Percentiles rank a stretch among this genome's conserved stretches.
Conservation (phyloP, 1,140 invertebrate genomes). For the Cotesia chilonis region DNA sequence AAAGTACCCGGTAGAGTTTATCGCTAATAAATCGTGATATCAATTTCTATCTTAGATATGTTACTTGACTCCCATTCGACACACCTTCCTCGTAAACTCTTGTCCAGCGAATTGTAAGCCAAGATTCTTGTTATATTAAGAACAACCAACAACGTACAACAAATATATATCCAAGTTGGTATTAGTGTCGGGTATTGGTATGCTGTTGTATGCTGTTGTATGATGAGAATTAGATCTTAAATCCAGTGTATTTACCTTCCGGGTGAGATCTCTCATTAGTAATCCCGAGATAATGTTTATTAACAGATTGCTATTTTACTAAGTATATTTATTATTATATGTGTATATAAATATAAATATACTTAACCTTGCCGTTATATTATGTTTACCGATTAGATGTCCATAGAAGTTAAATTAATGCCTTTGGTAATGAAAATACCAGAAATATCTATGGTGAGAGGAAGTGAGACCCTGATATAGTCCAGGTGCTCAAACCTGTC, state of each 20-base stretch:
- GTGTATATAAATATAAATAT: background rate
- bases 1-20: conserved; percentile 12
- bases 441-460: background rate
- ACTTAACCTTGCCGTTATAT: too few species aligned
- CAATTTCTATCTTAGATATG: conserved; percentile 33
- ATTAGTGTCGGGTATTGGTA: background rate
- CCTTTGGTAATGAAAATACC: background rate
- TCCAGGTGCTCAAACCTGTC: conserved; percentile 35
- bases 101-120: background rate
- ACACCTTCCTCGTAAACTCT: conserved; percentile 39
- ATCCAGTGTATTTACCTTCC: conserved; percentile 25
- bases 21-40: conserved; percentile 37
- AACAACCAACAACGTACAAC: background rate
- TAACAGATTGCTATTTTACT: conserved; percentile 16
- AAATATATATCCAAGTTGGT: too few species aligned
- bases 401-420: background rate
- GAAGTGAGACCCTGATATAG: background rate
- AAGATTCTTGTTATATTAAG: background rate
- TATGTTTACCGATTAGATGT: too few species aligned
- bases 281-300: conserved; percentile 13
- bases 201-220: conserved; percentile 5
- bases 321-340: background rate
- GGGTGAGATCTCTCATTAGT: conserved; percentile 27
- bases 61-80: conserved; percentile 31
- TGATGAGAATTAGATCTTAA: conserved; percentile 17